Base-by-base conservation (phyloP, 2,113 vertebrate genomes). In the Hiodon alosoides region DNA sequence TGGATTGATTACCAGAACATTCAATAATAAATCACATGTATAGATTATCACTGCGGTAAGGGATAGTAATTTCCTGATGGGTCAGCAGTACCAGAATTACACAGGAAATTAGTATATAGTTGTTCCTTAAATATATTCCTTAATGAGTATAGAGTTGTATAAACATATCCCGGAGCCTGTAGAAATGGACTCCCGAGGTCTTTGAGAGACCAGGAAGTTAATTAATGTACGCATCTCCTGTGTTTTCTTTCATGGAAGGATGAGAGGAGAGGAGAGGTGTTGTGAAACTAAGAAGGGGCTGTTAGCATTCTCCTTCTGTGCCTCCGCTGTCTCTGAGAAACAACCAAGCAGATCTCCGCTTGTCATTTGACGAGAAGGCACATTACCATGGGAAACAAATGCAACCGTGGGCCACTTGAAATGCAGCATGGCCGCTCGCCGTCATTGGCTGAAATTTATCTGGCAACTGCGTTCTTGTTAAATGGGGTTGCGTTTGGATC, bases 1-100 rank as follows among this genome's bases (percentile, higher is more conserved):
- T 79, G 68, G 31, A 59, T 67, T 79, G 74, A 78, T 71, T 70
- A 67, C 51, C 76, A 50, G 79, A 79, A 76, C 58, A 81, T 76
- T 55, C 69, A 67, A 60, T 52, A 70, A 71, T 48, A 74, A 48
- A 55, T 71, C 17, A 17, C 47, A 75, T 52, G 71, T 64, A 64
- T 74, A 71, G 73, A 76, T 81, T 75, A 79, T 73, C 68, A 46
- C 65, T 52, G 57, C 9, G 72, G n/a, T 16, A 57, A 76, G 68
- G 2, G 10, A 77, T 66, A 69, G 14, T 6, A 66, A 72, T 72
- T 72, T 61, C 2, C 7, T 11, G 7, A 3, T 11, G 17, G 59
- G 60, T 66, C n/a, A 57, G 61, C 62, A 31, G 31, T 31, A 31
- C 31, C 16, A 3, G 31, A 4, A 59, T 57, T 6, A 57, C 55